phyloP scores from a whole-genome alignment of 1,140 invertebrate species.

The Kradibia gibbosae region DNA sequence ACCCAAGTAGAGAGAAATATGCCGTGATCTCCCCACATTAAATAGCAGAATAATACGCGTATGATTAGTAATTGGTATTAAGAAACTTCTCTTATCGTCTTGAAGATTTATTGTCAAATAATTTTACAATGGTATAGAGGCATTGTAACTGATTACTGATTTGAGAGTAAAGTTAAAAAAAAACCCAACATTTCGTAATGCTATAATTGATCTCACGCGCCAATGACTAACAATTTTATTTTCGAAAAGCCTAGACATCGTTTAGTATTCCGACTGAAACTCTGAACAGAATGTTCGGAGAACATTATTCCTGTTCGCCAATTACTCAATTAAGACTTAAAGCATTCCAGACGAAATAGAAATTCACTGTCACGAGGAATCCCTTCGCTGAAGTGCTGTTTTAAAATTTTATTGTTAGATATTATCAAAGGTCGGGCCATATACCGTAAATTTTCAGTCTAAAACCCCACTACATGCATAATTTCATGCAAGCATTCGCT shows the following conservation, averaged over 20 bases:
- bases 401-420: conserved; percentile 2
- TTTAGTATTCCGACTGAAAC: neutral
- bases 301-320: neutral
- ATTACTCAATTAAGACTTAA: neutral
- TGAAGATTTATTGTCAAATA: too few relatives aligned
- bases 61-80: too few relatives aligned
- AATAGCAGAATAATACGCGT: too few relatives aligned
- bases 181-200: neutral
- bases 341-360: neutral
- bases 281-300: neutral
- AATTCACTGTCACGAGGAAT: neutral
- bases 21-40: neutral
- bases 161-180: neutral
- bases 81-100: too few relatives aligned
- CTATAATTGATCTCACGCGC: neutral
- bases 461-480: conserved; percentile 11
- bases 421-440: neutral
- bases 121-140: too few relatives aligned
- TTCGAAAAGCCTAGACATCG: neutral
- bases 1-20: neutral
- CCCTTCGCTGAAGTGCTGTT: conserved; percentile 2
- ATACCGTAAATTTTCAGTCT: neutral
- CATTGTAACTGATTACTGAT: neutral
- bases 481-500: conserved; percentile 22
- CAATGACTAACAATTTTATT: neutral